Conservation (phyloP, 2,113 vertebrate species). For the Acanthisitta chloris region DNA sequence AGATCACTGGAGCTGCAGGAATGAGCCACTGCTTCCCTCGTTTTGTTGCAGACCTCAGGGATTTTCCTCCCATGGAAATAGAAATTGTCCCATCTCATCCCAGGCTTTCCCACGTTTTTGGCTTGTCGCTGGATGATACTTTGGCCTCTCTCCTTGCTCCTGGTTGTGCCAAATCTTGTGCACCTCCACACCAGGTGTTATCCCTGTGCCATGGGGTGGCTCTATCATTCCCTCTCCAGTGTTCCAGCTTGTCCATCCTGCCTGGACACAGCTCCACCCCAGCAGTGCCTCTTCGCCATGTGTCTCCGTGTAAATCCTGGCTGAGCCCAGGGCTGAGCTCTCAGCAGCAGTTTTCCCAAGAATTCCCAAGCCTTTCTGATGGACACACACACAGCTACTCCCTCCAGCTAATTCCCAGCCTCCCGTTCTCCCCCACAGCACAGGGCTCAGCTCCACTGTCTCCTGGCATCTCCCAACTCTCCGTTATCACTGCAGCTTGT, state of each 20-base stretch:
- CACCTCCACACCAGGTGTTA: fast-evolving
- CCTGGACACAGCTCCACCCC: background rate
- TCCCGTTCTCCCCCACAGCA: fast-evolving
- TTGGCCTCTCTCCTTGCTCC: fast-evolving
- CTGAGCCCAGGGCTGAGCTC: background rate
- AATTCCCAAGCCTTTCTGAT: fast-evolving
- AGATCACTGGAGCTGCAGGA: fast-evolving
- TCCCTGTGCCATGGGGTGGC: background rate
- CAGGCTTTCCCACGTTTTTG: background rate
- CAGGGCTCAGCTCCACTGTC: background rate
- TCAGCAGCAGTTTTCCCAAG: fast-evolving
- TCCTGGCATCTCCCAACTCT: background rate
- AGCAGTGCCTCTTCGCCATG: background rate
- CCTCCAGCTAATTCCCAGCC: background rate
- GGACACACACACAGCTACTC: background rate
- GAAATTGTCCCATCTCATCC: background rate
- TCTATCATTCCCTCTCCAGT: background rate
- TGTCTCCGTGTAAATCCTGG: fast-evolving
- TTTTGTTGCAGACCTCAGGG: background rate
- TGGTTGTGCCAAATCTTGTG: background rate
- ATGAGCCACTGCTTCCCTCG: fast-evolving
- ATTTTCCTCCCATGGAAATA: fast-evolving
- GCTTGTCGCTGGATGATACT: background rate
- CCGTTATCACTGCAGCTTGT: fast-evolving
- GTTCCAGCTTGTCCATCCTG: fast-evolving